phyloP scores from a whole-genome alignment of 2,113 vertebrate genomes.

The Parus major region DNA sequence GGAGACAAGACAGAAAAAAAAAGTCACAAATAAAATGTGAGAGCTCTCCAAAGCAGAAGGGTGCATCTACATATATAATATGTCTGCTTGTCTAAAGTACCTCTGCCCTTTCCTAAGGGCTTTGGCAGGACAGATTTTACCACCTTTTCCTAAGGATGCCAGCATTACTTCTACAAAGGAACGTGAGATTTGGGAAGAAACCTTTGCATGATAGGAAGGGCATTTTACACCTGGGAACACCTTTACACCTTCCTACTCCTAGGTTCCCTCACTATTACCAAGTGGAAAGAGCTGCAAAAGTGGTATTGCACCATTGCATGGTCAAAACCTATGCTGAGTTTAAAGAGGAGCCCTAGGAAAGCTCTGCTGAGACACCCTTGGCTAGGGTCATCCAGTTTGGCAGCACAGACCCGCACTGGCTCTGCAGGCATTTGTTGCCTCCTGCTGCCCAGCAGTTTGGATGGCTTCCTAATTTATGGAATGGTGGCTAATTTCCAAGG shows the following conservation, averaged over 20 bases:
- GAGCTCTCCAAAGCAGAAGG: not conserved
- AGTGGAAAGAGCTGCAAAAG: not conserved
- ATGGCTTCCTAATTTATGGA: not conserved
- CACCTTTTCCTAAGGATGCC: not conserved
- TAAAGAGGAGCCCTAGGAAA: not conserved
- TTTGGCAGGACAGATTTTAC: not conserved
- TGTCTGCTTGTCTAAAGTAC: not conserved
- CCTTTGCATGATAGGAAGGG: not conserved
- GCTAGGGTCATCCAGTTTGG: not conserved
- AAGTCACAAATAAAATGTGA: not conserved
- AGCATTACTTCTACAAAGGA: not conserved
- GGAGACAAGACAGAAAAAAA: not conserved
- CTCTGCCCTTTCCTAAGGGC: not conserved
- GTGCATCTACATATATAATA: not conserved
- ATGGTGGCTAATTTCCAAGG: not conserved
- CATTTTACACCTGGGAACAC: not conserved
- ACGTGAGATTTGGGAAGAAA: not conserved
- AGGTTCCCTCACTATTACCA: not conserved
- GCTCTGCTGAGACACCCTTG: not conserved
- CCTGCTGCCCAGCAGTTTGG: not conserved
- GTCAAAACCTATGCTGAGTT: rapidly evolving
- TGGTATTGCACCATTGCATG: rapidly evolving
- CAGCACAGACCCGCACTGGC: rapidly evolving
- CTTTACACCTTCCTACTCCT: not conserved
- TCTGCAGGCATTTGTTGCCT: not conserved